Conservation (phyloP, 2,113 vertebrate species). For the Urocynchramus pylzowi region DNA sequence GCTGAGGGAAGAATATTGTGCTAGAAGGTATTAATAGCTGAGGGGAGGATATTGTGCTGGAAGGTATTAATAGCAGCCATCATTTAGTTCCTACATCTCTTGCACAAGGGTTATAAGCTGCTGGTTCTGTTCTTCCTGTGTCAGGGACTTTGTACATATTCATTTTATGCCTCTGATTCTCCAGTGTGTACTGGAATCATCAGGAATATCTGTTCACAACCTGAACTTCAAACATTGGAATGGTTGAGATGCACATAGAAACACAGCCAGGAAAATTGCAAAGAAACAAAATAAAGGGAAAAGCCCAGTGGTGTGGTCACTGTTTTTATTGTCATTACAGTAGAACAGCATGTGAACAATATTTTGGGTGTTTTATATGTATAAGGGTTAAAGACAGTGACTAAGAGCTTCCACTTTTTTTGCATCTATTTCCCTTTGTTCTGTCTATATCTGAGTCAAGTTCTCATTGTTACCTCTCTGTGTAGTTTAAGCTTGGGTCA, state of each 20-base stretch:
- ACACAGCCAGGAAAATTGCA: not conserved
- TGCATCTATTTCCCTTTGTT: not conserved
- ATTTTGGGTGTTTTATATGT: not conserved
- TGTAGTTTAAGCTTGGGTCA: not conserved
- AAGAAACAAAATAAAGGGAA: not conserved
- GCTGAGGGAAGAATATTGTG: not conserved
- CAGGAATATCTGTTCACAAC: not conserved
- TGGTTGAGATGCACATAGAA: not conserved
- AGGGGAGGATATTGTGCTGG: not conserved
- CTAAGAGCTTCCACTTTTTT: not conserved
- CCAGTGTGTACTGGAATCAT: not conserved
- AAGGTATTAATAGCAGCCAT: slow-evolving; percentile 14
- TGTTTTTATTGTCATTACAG: not conserved
- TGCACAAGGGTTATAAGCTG: not conserved
- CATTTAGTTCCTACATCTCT: not conserved
- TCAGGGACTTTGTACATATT: not conserved
- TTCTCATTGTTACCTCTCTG: not conserved
- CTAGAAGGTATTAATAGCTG: slow-evolving; percentile 9
- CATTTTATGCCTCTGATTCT: not conserved
- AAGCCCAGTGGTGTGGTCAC: not conserved
- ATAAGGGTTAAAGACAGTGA: not conserved
- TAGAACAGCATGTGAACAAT: not conserved
- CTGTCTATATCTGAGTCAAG: not conserved
- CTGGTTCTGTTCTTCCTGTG: not conserved
- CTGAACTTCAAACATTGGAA: not conserved